Percentiles rank a stretch among this genome's conserved stretches.
These are phyloP conservation scores for Drosophila takahashii DNA, from an alignment of 1,140 invertebrate genomes.

Conservation along the genomic window DNA sequence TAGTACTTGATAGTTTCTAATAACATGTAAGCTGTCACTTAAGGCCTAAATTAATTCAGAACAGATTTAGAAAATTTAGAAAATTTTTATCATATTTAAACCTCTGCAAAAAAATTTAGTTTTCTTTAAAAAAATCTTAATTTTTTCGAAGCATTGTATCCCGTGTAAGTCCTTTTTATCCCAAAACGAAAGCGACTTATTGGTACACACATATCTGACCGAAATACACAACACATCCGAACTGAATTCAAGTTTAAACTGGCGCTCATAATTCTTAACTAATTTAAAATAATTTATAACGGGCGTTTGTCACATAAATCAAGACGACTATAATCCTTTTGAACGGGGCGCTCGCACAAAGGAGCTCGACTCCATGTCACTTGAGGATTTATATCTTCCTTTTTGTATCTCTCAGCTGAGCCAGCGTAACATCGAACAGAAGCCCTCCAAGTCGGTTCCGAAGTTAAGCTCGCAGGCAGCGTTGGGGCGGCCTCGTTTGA, in stretches of 20 bases:
- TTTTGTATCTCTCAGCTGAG: slow-evolving; percentile 63
- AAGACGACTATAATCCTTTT: slow-evolving; percentile 69
- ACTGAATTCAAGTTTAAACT: slow-evolving; percentile 24
- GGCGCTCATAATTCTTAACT: slow-evolving; percentile 67
- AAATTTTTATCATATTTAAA: too few relatives aligned
- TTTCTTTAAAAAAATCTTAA: too few relatives aligned
- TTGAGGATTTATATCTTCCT: slow-evolving; percentile 82
- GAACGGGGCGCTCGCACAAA: slow-evolving; percentile 41
- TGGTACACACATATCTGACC: background rate
- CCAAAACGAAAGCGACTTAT: background rate
- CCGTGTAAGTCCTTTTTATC: background rate
- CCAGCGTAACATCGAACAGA: slow-evolving; percentile 66
- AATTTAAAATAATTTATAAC: slow-evolving; percentile 82
- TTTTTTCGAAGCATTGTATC: background rate
- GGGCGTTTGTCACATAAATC: slow-evolving; percentile 71
- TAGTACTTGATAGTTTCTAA: too few relatives aligned
- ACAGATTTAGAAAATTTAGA: too few relatives aligned
- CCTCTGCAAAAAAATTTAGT: too few relatives aligned
- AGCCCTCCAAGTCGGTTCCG: slow-evolving; percentile 18
- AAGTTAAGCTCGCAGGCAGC: slow-evolving; percentile 26
- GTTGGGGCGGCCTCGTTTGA: slow-evolving; percentile 70
- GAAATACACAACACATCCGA: slow-evolving; percentile 2
- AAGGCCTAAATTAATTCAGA: too few relatives aligned
- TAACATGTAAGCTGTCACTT: background rate
- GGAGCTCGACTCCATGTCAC: slow-evolving; percentile 78